These are phyloP conservation scores for Pristionchus exspectatus DNA, from an alignment of 2,888 invertebrate species.

Conservation along the genomic window DNA sequence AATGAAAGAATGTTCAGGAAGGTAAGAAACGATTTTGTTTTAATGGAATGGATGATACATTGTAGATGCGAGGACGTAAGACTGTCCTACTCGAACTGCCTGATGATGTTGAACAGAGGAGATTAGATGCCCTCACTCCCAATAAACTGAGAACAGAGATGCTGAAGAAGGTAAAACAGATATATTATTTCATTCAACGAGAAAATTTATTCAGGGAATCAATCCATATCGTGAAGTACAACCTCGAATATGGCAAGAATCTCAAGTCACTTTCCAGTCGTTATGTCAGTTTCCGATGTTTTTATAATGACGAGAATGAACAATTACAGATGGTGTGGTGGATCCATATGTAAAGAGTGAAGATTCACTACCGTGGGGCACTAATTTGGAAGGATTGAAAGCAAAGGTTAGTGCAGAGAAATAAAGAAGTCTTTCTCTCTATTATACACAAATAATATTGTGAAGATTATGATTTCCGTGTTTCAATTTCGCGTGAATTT, in stretches of 20 bases:
- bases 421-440: neutral
- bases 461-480: neutral
- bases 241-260: constrained; percentile 74
- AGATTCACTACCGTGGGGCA: constrained; percentile 56
- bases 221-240: constrained; percentile 75
- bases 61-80: constrained; percentile 75
- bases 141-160: constrained; percentile 70
- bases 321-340: constrained; percentile 70
- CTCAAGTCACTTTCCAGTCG: constrained; percentile 73
- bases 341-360: constrained; percentile 64
- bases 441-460: neutral
- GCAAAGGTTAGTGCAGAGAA: neutral
- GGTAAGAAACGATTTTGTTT: constrained; percentile 59
- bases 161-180: constrained; percentile 64
- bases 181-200: neutral
- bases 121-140: constrained; percentile 67
- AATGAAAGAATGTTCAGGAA: constrained; percentile 75
- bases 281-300: constrained; percentile 65
- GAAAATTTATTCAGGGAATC: constrained; percentile 57
- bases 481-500: too few relatives aligned
- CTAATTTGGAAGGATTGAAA: constrained; percentile 55
- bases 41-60: constrained; percentile 17
- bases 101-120: constrained; percentile 69
- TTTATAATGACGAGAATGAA: neutral
- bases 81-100: constrained; percentile 73